phyloP scores from a whole-genome alignment of 1,140 invertebrate genomes.

The Brachionus rotundiformis region DNA sequence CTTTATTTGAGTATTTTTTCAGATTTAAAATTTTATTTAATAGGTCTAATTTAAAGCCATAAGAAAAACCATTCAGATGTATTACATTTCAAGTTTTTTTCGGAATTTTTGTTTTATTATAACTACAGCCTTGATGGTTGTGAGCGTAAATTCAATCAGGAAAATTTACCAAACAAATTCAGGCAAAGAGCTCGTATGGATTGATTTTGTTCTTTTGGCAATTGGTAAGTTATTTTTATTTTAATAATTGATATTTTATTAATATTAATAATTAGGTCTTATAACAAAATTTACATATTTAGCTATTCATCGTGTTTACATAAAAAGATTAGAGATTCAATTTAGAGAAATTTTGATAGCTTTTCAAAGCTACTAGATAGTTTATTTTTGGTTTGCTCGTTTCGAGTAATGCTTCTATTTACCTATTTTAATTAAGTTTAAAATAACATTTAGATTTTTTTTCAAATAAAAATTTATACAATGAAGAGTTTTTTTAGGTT shows the following conservation, averaged over 20 bases:
- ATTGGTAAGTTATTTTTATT: conserved; percentile 28
- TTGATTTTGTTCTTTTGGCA: conserved; percentile 8
- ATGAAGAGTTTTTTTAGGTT: too few relatives aligned
- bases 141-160: conserved; percentile 10
- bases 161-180: neutral
- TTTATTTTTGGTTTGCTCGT: neutral
- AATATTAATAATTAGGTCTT: neutral
- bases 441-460: neutral
- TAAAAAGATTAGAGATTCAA: neutral
- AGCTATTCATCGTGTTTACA: neutral
- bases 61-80: neutral
- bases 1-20: neutral
- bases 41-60: neutral
- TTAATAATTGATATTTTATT: neutral
- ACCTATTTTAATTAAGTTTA: neutral
- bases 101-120: neutral
- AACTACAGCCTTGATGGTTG: conserved; percentile 5
- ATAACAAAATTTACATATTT: conserved; percentile 23
- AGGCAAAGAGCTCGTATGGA: neutral
- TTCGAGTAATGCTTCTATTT: neutral
- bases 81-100: neutral
- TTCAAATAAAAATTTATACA: neutral
- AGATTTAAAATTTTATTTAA: neutral
- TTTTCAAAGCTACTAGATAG: neutral
- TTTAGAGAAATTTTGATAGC: neutral